phyloP scores from a whole-genome alignment of 2,888 invertebrate genomes.

The Prosopocoilus inquinatus region DNA sequence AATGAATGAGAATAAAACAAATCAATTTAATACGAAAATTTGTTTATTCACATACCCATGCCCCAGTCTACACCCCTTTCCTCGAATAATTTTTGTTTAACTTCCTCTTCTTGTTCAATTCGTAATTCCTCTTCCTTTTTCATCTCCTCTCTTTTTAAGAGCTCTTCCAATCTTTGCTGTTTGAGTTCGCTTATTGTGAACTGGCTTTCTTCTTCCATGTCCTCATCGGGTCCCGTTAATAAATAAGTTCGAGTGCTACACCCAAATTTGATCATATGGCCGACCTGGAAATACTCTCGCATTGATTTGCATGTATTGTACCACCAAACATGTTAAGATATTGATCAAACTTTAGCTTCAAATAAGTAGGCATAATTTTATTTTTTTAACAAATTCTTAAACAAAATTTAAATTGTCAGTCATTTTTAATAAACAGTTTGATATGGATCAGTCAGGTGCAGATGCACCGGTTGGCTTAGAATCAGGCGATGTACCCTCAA shows the following conservation, averaged over 20 bases:
- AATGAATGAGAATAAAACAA: not conserved
- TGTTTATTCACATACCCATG: constrained; percentile 62
- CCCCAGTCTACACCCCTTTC: constrained; percentile 90
- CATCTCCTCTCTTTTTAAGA: constrained; percentile 45
- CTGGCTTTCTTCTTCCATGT: constrained; percentile 83
- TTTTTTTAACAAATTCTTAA: too few species aligned
- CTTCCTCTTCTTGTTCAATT: constrained; percentile 54
- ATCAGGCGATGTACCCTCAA: too few species aligned
- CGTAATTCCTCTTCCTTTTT: constrained; percentile 53
- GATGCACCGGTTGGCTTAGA: too few species aligned
- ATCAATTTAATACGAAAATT: not conserved
- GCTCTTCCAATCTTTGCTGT: constrained; percentile 46
- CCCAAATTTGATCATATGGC: constrained; percentile 91
- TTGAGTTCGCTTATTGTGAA: constrained; percentile 76
- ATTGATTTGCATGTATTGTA: too few species aligned
- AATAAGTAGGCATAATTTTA: too few species aligned
- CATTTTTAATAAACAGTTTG: not conserved
- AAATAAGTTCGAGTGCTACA: constrained; percentile 82
- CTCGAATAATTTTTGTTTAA: constrained; percentile 55
- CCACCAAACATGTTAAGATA: too few species aligned
- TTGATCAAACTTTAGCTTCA: too few species aligned
- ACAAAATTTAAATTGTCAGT: not conserved
- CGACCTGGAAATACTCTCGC: constrained; percentile 56
- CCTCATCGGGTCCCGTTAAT: constrained; percentile 80
- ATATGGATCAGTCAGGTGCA: too few species aligned